These are phyloP conservation scores for Cyprinella venusta DNA, from an alignment of 2,797 vertebrate genomes.

Conservation along the genomic window DNA sequence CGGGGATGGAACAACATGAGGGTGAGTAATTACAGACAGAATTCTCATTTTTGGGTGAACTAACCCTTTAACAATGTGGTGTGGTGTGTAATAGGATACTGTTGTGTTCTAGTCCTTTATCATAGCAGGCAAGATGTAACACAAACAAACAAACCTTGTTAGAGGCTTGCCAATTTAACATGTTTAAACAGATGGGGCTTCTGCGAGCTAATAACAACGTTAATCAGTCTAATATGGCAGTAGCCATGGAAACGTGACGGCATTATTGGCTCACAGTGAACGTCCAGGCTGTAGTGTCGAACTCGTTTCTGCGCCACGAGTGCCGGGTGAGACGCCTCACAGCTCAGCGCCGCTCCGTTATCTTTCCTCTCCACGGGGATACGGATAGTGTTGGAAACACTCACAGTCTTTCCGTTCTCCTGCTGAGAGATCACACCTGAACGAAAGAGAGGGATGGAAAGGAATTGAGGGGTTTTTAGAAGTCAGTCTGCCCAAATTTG, in stretches of 20 bases:
- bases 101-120: conserved; percentile 26
- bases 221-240: conserved; percentile 51
- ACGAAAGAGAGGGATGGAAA: conserved; percentile 7
- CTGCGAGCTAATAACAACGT: conserved; percentile 41
- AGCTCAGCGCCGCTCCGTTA: conserved; percentile 85
- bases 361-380: conserved; percentile 88
- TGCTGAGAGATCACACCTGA: conserved; percentile 86
- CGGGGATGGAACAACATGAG: too few species aligned
- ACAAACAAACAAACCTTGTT: conserved; percentile 43
- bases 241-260: conserved; percentile 39
- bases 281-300: conserved; percentile 89
- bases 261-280: conserved; percentile 83
- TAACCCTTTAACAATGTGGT: background rate
- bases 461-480: background rate
- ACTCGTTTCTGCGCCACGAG: conserved; percentile 83
- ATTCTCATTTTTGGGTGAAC: too few species aligned
- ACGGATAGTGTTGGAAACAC: conserved; percentile 83
- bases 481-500: background rate
- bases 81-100: conserved; percentile 13
- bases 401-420: conserved; percentile 86
- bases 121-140: conserved; percentile 30
- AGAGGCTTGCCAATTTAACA: conserved; percentile 52
- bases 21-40: too few species aligned
- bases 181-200: conserved; percentile 56
- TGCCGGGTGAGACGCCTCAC: conserved; percentile 84